phyloP scores from a whole-genome alignment of 1,140 invertebrate genomes.

The Penaeus vannamei region DNA sequence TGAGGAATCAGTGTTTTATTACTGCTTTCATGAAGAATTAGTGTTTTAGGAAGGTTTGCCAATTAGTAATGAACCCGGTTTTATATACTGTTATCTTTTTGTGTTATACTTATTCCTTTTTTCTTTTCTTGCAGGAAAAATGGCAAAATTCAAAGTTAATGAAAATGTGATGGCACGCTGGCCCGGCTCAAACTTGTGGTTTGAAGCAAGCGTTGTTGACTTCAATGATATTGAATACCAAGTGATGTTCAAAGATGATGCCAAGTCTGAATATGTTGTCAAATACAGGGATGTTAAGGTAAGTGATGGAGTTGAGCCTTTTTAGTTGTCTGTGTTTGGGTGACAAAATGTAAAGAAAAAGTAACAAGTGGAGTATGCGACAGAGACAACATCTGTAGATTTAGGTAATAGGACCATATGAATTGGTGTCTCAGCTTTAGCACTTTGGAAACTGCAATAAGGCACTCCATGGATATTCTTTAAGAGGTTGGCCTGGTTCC shows the following conservation, averaged over 20 bases:
- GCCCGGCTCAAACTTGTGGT: slow-evolving; percentile 66
- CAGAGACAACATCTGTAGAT: background rate
- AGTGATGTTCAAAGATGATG: slow-evolving; percentile 66
- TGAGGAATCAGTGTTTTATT: no score
- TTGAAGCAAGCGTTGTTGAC: slow-evolving; percentile 65
- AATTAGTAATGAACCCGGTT: no score
- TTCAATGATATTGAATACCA: slow-evolving; percentile 66
- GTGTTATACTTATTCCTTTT: background rate
- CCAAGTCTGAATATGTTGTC: slow-evolving; percentile 52
- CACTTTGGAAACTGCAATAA: background rate
- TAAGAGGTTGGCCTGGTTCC: no score
- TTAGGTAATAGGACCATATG: no score
- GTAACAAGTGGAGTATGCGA: background rate
- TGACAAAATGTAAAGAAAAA: background rate
- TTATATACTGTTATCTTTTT: no score
- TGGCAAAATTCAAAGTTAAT: slow-evolving; percentile 55
- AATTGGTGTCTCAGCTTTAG: no score
- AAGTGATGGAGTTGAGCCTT: slow-evolving; percentile 21
- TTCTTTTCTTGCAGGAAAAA: slow-evolving; percentile 16
- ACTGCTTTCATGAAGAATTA: no score
- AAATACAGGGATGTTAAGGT: slow-evolving; percentile 65
- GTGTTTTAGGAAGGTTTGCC: no score
- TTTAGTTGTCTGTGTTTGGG: background rate
- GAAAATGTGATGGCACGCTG: slow-evolving; percentile 66
- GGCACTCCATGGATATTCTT: background rate